These are phyloP conservation scores for Platorchestia sp. DNA, from an alignment of 1,140 invertebrate genomes.

Conservation along the genomic window DNA sequence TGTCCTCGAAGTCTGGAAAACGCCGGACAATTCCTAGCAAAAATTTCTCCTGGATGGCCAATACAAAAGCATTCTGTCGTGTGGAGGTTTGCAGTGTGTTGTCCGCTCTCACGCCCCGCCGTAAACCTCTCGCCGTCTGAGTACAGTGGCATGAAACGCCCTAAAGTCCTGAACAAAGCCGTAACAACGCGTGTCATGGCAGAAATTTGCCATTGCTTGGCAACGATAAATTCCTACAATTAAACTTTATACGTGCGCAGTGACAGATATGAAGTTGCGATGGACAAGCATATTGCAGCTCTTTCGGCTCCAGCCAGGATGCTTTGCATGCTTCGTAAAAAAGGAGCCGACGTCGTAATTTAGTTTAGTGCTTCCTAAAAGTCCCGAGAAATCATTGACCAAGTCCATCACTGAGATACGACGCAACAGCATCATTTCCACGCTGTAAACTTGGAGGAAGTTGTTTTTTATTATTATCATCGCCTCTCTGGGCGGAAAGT, in stretches of 20 bases:
- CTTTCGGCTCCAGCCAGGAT: not conserved
- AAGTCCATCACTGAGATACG: conserved; percentile 45
- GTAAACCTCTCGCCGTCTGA: not conserved
- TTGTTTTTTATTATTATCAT: conserved; percentile 19
- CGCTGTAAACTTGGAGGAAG: not conserved
- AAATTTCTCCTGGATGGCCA: not conserved
- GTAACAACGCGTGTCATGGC: not conserved
- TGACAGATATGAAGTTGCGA: not conserved
- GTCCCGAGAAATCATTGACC: conserved; percentile 17
- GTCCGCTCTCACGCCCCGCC: not conserved
- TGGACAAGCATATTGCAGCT: not conserved
- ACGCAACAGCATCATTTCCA: conserved; percentile 34
- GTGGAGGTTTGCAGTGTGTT: not conserved
- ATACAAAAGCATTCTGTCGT: not conserved
- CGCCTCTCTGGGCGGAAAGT: not conserved
- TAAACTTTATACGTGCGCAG: not conserved
- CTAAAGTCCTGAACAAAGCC: not conserved
- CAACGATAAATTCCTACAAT: not conserved
- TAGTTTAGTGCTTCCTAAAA: conserved; percentile 38
- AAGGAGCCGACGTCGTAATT: not conserved
- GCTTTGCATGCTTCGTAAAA: conserved; percentile 15
- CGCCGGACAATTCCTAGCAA: not conserved
- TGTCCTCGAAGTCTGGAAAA: not conserved
- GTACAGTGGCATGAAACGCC: not conserved
- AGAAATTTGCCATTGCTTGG: not conserved